A percentile compares a stretch with the other conserved stretches of the same genome.
These are phyloP conservation scores for Eurosta solidaginis DNA, from an alignment of 1,140 invertebrate species.

Conservation along the genomic window DNA sequence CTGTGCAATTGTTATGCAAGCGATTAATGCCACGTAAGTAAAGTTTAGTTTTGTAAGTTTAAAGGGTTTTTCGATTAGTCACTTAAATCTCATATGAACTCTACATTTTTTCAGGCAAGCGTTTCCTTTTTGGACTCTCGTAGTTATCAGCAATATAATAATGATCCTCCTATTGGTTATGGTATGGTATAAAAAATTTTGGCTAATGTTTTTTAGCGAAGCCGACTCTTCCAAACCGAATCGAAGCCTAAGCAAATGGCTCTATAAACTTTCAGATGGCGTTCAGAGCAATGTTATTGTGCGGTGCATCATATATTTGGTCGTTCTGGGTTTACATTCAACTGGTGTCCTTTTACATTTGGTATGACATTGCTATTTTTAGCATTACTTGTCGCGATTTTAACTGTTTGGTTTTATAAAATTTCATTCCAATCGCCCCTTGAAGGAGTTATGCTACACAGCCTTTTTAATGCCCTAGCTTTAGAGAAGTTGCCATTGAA, in stretches of 20 bases:
- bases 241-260: constrained; percentile 51
- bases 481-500: no score
- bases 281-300: constrained; percentile 68
- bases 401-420: no score
- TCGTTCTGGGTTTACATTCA: constrained; percentile 68
- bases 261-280: constrained; percentile 62
- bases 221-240: constrained; percentile 45
- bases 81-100: neutral
- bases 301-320: constrained; percentile 68
- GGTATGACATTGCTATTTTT: no score
- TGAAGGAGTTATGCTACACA: no score
- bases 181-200: constrained; percentile 59
- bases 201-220: constrained; percentile 54
- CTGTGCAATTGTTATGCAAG: constrained; percentile 48
- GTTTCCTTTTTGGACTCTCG: constrained; percentile 33
- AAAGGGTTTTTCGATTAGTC: neutral
- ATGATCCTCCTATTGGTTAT: constrained; percentile 55
- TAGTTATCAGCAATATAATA: constrained; percentile 43
- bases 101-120: constrained; percentile 29
- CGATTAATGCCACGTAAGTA: constrained; percentile 39
- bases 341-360: constrained; percentile 70
- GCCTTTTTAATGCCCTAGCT: no score
- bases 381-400: no score
- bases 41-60: neutral
- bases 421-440: no score